phyloP scores from a whole-genome alignment of 92 coral and sea anemone genomes.

The Bergia puertoricense region DNA sequence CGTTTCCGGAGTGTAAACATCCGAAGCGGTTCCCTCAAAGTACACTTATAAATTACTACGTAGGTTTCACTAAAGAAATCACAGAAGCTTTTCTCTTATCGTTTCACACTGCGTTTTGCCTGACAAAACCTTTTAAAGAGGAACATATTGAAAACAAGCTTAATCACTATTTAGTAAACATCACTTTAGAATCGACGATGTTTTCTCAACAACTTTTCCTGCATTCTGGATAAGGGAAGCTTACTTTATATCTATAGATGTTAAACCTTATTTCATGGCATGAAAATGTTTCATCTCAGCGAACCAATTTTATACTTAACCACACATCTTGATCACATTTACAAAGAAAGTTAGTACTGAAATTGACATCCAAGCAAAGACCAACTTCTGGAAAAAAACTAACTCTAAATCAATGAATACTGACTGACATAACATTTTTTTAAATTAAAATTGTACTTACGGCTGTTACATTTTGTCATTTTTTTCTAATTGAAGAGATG shows the following conservation, averaged over 20 bases:
- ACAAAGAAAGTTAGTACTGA: neutral
- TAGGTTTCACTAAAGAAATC: neutral
- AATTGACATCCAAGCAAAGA: too few relatives aligned
- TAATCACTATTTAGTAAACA: neutral
- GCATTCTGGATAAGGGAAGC: neutral
- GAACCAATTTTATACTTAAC: too few relatives aligned
- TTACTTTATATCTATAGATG: neutral
- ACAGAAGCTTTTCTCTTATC: neutral
- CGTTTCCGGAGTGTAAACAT: neutral
- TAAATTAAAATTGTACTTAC: neutral
- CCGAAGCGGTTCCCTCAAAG: neutral
- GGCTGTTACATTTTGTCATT: neutral
- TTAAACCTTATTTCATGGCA: neutral
- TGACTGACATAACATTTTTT: neutral
- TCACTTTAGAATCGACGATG: neutral
- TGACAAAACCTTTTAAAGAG: neutral
- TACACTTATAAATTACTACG: neutral
- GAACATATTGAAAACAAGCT: neutral
- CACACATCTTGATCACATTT: neutral
- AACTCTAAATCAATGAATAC: too few relatives aligned
- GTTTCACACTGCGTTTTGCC: neutral
- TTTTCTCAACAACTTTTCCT: too few relatives aligned
- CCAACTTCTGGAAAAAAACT: too few relatives aligned
- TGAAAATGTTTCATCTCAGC: neutral
- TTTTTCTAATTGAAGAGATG: too few relatives aligned